Evolutionary conservation across 2,888 invertebrate species (phyloP).

Genomic region (Loripinus fragilis): DNA sequence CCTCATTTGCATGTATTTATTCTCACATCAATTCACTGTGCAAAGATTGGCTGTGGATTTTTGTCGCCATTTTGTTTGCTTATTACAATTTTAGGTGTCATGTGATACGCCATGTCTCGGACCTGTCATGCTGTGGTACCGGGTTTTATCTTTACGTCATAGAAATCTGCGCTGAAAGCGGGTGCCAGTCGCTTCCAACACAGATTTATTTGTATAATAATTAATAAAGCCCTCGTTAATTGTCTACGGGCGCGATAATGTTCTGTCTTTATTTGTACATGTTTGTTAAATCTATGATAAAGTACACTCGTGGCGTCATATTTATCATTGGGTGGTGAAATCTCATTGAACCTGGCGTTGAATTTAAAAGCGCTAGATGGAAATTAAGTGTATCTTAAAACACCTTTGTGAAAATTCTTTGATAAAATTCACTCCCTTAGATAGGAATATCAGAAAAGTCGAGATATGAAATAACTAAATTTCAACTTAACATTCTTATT

Average conservation of each 20-base stretch:
- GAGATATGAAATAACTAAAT: no score
- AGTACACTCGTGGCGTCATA: slow-evolving; percentile 14
- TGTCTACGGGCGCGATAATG: slow-evolving; percentile 17
- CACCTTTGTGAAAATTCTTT: background rate
- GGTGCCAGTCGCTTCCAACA: background rate
- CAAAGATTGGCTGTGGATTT: slow-evolving; percentile 16
- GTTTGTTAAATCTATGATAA: slow-evolving; percentile 15
- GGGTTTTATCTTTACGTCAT: background rate
- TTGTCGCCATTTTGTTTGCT: slow-evolving; percentile 21
- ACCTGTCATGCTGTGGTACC: background rate
- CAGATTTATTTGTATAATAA: slow-evolving; percentile 16
- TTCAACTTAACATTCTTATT: no score
- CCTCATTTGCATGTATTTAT: slow-evolving; percentile 14
- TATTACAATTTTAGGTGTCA: slow-evolving; percentile 16
- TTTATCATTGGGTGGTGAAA: background rate
- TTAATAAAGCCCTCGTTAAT: slow-evolving; percentile 19
- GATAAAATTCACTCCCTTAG: background rate
- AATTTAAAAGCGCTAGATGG: background rate
- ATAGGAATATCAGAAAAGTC: background rate
- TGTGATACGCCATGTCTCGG: slow-evolving; percentile 10
- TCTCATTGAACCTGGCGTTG: background rate
- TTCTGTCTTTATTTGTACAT: slow-evolving; percentile 10
- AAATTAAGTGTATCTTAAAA: slow-evolving; percentile 10
- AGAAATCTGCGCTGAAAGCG: background rate
- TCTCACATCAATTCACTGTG: slow-evolving; percentile 11